Base-by-base conservation (phyloP, 2,113 vertebrate genomes). In the Callorhinus ursinus region DNA sequence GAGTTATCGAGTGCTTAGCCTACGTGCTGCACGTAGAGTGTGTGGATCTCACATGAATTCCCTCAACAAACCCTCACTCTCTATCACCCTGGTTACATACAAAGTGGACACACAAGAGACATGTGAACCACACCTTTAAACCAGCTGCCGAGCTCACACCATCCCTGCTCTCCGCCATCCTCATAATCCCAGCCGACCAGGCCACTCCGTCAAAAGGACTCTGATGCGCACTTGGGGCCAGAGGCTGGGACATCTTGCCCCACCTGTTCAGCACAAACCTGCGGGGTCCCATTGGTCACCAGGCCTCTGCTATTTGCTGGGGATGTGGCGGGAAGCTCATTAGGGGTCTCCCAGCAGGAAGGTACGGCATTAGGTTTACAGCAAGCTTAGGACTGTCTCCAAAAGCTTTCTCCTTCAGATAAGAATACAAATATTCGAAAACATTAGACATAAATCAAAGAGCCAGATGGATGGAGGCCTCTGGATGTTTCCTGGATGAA, bases 11-110 rank as follows among this genome's bases (percentile, higher is more conserved):
- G 74, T 3, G 22, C 28, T 74, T 11, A 26, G 67, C 21, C 6
- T 9, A 4, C 2, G 51, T 10, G 12, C 80, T n/a, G 21, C 9
- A 5, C 21, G 6, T 12, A 22, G 42, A 83, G 12, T 1, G 3
- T 0, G 7, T 19, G 67, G 33, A 69, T 10, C 59, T 22, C 16
- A 13, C 1, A 0, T 12, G 57, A 22, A 21, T 69, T 46, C 24
- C 33, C 72, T 42, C 18, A 21, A 3, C 21, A 42, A 11, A 11
- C 5, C 42, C 14, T 55, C 0, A 5, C 24, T 57, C 31, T 16
- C 1, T 14, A 7, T 6, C 2, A 31, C 39, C 8, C 0, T 0
- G 9, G 21, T 36, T 6, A 22, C 5, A 0, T 16, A 18, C 14
- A 1, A 31, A 15, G 42, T 1, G 14, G 36, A 49, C 26, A 10